A percentile compares a stretch with the other conserved stretches of the same genome.
Conservation (phyloP, 2,888 invertebrate species). For the Synanthedon myopaeformis region DNA sequence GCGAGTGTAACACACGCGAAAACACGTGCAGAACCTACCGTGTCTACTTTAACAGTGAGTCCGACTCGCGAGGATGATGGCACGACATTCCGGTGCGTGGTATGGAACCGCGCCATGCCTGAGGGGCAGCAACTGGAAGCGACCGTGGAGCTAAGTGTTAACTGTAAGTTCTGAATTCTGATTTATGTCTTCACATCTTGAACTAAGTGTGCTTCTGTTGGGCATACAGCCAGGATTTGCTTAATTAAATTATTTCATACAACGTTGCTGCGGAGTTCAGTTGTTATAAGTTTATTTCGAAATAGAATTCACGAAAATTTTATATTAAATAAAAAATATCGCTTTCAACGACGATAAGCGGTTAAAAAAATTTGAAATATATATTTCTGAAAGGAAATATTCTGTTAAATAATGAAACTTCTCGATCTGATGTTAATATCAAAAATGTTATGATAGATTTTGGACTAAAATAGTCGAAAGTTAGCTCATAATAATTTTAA, state of each 20-base stretch:
- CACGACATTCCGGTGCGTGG: constrained; percentile 85
- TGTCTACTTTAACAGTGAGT: constrained; percentile 79
- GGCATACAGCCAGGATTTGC: not conserved
- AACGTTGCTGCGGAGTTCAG: not conserved
- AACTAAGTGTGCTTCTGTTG: not conserved
- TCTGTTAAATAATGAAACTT: no score
- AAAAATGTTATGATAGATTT: no score
- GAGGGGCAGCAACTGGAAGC: constrained; percentile 84
- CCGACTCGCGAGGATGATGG: constrained; percentile 89
- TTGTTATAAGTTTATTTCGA: no score
- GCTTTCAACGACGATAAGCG: no score
- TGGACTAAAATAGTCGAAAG: no score
- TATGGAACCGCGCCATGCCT: constrained; percentile 90
- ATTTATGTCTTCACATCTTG: not conserved
- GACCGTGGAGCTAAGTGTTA: constrained; percentile 84
- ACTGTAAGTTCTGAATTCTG: constrained; percentile 83
- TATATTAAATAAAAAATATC: no score
- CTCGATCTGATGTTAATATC: no score
- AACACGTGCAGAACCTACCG: constrained; percentile 79
- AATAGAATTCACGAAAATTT: no score
- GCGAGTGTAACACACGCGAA: constrained; percentile 77
- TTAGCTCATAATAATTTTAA: no score
- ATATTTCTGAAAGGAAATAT: no score
- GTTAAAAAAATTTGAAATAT: no score
- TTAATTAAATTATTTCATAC: not conserved